Evolutionary conservation across 2,797 vertebrate species (phyloP).

Genomic region (Coracias cyanogaster): DNA sequence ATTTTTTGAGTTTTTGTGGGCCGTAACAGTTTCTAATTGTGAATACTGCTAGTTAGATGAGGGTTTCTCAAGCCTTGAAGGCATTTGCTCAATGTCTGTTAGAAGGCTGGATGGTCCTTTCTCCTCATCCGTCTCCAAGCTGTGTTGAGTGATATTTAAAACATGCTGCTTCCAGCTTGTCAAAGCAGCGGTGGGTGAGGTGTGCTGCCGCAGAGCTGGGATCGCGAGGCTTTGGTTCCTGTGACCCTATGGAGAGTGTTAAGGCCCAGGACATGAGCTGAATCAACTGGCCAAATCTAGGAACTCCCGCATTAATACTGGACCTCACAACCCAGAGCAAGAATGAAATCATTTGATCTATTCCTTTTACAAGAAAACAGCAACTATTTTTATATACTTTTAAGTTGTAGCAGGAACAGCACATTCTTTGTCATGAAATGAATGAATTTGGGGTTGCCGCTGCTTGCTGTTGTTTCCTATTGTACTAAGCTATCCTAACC

Average conservation of each 20-base stretch:
- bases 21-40: neutral
- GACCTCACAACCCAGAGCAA: neutral
- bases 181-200: neutral
- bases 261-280: neutral
- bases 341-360: neutral
- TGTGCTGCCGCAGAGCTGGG: neutral
- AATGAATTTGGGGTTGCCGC: neutral
- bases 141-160: neutral
- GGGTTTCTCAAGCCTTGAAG: neutral
- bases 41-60: neutral
- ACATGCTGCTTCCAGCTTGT: neutral
- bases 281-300: neutral
- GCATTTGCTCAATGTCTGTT: neutral
- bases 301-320: neutral
- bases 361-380: neutral
- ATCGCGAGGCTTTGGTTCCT: neutral
- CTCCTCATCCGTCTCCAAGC: neutral
- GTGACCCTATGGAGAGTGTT: accelerated
- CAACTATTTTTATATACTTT: neutral
- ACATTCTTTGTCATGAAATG: neutral
- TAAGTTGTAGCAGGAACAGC: neutral
- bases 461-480: neutral
- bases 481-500: neutral
- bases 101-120: neutral
- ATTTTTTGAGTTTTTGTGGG: neutral